Evolutionary conservation across 2,888 invertebrate genomes (phyloP).

Genomic region (Deilephila elpenor): DNA sequence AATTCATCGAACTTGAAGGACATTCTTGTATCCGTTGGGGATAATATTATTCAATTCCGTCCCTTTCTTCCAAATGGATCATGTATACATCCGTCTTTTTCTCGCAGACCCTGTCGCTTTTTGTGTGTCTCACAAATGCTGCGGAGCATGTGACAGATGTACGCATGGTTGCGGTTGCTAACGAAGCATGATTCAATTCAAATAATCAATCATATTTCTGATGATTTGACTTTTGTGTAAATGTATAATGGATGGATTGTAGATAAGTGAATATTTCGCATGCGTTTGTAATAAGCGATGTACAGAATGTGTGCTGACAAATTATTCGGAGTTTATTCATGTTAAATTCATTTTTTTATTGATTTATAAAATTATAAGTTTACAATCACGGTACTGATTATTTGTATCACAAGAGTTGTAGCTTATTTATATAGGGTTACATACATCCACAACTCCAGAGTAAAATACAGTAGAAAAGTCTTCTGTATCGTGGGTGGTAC

Average conservation of each 20-base stretch:
- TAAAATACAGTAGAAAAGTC: background rate
- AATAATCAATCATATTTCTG: constrained; percentile 82
- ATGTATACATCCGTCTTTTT: constrained; percentile 62
- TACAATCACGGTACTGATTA: background rate
- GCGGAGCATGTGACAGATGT: constrained; percentile 81
- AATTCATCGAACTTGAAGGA: constrained; percentile 65
- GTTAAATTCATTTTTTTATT: too few species aligned
- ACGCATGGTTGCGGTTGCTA: constrained; percentile 79
- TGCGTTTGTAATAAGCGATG: background rate
- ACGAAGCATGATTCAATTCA: constrained; percentile 80
- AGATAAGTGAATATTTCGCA: constrained; percentile 9
- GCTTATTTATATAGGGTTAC: background rate
- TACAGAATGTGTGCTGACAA: background rate
- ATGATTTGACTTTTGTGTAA: constrained; percentile 72
- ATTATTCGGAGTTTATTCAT: too few species aligned
- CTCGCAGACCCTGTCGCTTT: constrained; percentile 69
- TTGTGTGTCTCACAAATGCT: constrained; percentile 78
- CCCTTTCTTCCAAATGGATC: constrained; percentile 51
- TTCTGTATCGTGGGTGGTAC: background rate
- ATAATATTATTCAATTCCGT: constrained; percentile 61
- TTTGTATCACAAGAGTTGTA: background rate
- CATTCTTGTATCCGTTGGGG: constrained; percentile 59
- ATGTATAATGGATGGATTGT: constrained; percentile 17
- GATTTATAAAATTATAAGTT: background rate
- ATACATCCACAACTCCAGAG: background rate